phyloP scores from a whole-genome alignment of 2,888 invertebrate genomes.

The Oegoconia quadripuncta region DNA sequence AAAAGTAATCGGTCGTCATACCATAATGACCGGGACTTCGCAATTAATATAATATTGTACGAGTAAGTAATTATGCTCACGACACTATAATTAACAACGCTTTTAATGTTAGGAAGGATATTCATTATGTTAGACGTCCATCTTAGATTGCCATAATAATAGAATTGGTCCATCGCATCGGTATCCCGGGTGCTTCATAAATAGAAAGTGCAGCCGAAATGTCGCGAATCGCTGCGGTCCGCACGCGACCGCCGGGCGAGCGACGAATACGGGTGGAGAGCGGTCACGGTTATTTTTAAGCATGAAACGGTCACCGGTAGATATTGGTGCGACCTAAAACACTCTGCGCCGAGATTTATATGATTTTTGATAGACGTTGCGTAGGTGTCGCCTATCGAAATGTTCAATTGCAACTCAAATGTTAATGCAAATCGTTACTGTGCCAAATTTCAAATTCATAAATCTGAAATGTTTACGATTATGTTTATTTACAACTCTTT shows the following conservation, averaged over 20 bases:
- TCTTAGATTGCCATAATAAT: conserved; percentile 7
- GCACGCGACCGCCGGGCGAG: conserved; percentile 4
- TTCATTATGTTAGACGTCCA: background rate
- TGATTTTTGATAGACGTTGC: conserved; percentile 47
- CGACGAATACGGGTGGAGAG: conserved; percentile 19
- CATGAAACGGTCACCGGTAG: conserved; percentile 35
- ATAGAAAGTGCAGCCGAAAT: conserved; percentile 72
- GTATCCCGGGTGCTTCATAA: conserved; percentile 48
- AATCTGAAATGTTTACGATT: conserved; percentile 19
- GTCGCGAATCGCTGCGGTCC: conserved; percentile 42
- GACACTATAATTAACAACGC: background rate
- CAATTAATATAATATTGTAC: no score
- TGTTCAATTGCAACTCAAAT: conserved; percentile 23
- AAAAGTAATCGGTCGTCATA: no score
- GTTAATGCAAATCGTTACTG: conserved; percentile 18
- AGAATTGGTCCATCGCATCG: conserved; percentile 21
- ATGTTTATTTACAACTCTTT: no score
- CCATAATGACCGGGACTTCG: no score
- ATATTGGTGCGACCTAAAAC: conserved; percentile 44
- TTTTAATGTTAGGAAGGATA: background rate
- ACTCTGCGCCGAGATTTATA: conserved; percentile 51
- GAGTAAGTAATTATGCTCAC: no score
- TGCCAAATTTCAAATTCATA: conserved; percentile 15
- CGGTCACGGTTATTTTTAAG: conserved; percentile 43
- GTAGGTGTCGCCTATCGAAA: conserved; percentile 30